Evolutionary conservation across 2,113 vertebrate genomes (phyloP), one percentile per base, ranked within the genome.

Genomic region (Mandrillus leucophaeus): DNA sequence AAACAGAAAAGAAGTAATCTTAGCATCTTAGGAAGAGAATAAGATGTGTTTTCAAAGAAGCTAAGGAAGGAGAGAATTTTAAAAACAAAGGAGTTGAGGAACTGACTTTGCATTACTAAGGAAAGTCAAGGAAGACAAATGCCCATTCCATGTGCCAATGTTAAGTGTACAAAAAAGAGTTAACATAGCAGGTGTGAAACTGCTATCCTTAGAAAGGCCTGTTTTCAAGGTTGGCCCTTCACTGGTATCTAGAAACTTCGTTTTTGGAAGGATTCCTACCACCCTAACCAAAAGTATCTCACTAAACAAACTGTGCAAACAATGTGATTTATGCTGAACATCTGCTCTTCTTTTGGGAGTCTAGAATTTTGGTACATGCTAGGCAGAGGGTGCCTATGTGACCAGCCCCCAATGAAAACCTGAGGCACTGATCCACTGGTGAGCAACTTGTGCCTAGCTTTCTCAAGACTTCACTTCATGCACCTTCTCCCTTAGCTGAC

Each of bases 31-130:
- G 52, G 75, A 93, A 38, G 38, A 79, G 5, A 57, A 32, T 83
- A 84, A 45, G 32, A 76, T n/a, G 9, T 17, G 2, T 11, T 72
- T 3, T 90, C 68, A 94, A 38, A 96, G 23, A 82, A 95, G 76
- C 50, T 86, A 88, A 88, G 45, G 48, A 75, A 90, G 23, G 59
- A 96, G 27, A 92, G 32, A 81, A 90, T 78, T 61, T 92, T 66
- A 96, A 91, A 52, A 95, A 82, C 52, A 88, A 96, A 96, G 20
- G n/a, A 75, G 7, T 20, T 57, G 20, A 94, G 68, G 30, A 57
- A 84, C 3, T 50, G 40, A 89, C 59, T 85, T 88, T 76, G 43
- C n/a, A 59, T 83, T 87, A 86, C 18, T 43, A 35, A 96, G 45
- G 10, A 78, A 96, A 84, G 38, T 68, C 45, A 80, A 32, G 16